Evolutionary conservation across 2,113 vertebrate species (phyloP), one percentile per base, ranked within the genome.

Genomic region (Noctilio leporinus): DNA sequence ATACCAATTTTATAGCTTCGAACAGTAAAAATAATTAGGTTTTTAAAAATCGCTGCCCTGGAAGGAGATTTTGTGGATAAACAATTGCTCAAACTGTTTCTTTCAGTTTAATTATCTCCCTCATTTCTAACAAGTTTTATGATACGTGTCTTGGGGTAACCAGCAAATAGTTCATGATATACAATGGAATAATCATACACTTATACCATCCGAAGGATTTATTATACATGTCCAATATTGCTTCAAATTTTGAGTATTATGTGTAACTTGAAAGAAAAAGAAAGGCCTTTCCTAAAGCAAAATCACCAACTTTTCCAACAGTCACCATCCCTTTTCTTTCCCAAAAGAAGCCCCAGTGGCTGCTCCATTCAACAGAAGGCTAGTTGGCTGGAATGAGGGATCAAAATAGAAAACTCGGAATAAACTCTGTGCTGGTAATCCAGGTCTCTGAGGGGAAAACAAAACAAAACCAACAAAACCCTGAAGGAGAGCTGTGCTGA

Each of bases 11-110:
- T 70, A 67, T 40, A 75, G 28, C n/a, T 91, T 86, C 53, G 89
- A 82, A 93, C 40, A 64, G 55, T 53, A 89, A 95, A 94, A 93
- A 93, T 86, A 86, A 86, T 53, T 75, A 82, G 26, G 1, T 43
- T 65, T 94, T 76, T 81, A 57, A 51, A 91, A 95, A 70, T 16
- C 14, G 43, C 51, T 78, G 59, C 43, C 47, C 47, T 72, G 28
- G 12, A 93, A 95, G 67, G 83, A 49, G 57, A 83, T 55, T 81
- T 78, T 35, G 57, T 95, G 59, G n/a, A 53, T 67, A 95, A 87
- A 85, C 28, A 90, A 55, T 85, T 53, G 12, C 35, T 91, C 62
- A 65, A 89, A 73, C 11, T 57, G 4, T 33, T 84, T 95, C 84
- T 85, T 93, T 93, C 55, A 78, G 10, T 72, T 89, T 93, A 94